Percentiles rank a stretch among this genome's conserved stretches.
These are phyloP conservation scores for Danionella dracula DNA, from an alignment of 2,797 vertebrate genomes.

Conservation along the genomic window DNA sequence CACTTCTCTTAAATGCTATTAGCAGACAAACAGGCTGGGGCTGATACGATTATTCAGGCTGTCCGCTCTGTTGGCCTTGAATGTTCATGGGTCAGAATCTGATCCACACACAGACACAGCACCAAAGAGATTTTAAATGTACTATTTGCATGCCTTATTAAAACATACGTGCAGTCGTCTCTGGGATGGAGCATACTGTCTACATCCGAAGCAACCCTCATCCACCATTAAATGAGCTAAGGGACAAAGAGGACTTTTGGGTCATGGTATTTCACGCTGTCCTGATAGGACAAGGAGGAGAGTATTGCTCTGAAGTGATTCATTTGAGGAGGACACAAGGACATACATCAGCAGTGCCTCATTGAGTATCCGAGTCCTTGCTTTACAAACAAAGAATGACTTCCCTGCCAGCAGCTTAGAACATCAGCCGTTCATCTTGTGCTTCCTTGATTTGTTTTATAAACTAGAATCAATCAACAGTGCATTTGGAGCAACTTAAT, in stretches of 20 bases:
- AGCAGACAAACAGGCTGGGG: slow-evolving; percentile 14
- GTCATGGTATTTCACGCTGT: neutral
- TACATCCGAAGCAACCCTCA: neutral
- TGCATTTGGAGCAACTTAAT: no score
- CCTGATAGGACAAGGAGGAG: slow-evolving; percentile 6
- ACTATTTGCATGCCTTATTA: neutral
- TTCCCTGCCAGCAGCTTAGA: neutral
- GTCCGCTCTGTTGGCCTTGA: neutral
- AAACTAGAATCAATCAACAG: neutral
- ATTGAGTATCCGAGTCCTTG: neutral
- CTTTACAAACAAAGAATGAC: slow-evolving; percentile 9
- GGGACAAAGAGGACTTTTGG: slow-evolving; percentile 2
- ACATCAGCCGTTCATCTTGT: neutral
- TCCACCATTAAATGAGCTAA: slow-evolving; percentile 16
- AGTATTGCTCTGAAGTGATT: slow-evolving; percentile 25
- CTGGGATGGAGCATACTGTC: neutral
- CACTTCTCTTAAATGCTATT: slow-evolving; percentile 23
- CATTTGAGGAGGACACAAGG: slow-evolving; percentile 20
- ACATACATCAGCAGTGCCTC: slow-evolving; percentile 15
- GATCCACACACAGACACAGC: neutral
- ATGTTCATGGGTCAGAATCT: slow-evolving; percentile 12
- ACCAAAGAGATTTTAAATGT: neutral
- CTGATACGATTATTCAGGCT: slow-evolving; percentile 33
- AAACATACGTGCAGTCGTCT: neutral
- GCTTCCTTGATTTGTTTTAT: neutral